Conservation (phyloP, 2,113 vertebrate species). For the Cairina moschata region DNA sequence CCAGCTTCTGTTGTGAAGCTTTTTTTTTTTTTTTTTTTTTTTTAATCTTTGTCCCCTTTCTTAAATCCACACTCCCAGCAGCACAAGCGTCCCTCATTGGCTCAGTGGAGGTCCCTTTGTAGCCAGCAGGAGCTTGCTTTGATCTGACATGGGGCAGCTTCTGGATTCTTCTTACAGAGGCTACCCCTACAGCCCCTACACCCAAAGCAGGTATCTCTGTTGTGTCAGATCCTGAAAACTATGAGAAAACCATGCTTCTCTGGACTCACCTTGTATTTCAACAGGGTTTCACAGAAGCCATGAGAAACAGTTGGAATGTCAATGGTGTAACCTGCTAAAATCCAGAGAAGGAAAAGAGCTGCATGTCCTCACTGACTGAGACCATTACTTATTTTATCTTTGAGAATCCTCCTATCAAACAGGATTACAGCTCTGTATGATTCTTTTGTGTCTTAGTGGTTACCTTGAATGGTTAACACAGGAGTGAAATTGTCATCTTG, state of each 20-base stretch:
- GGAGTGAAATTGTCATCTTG: background rate
- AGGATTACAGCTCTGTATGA: background rate
- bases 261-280: background rate
- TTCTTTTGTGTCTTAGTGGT: background rate
- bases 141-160: too few relatives aligned
- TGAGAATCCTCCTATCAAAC: background rate
- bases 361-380: background rate
- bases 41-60: too few relatives aligned
- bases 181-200: too few relatives aligned
- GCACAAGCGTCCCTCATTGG: too few relatives aligned
- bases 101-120: too few relatives aligned
- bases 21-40: too few relatives aligned
- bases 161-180: too few relatives aligned
- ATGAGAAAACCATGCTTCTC: background rate
- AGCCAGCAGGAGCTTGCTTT: too few relatives aligned
- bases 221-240: background rate
- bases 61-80: too few relatives aligned
- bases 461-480: background rate
- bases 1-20: too few relatives aligned
- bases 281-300: background rate
- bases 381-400: background rate
- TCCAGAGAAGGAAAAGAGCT: background rate
- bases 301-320: fast-evolving
- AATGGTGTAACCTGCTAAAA: background rate
- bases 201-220: background rate